Evolutionary conservation across 2,113 vertebrate species (phyloP), one percentile per base, ranked within the genome.

Genomic region (Bothrops jararaca): DNA sequence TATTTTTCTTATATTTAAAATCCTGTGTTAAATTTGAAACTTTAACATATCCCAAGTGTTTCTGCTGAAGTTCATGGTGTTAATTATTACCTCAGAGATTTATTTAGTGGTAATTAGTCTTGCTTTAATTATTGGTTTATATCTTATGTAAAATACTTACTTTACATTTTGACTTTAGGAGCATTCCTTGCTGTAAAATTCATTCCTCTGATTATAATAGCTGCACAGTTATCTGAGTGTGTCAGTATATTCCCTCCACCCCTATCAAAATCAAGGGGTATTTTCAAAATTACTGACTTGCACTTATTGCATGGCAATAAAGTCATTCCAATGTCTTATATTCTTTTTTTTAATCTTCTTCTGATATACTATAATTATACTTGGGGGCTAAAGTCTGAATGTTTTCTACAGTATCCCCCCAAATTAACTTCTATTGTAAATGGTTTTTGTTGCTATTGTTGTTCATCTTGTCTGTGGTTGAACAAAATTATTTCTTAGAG

Each of bases 121-220:
- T 93, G 56, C 89, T 90, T 52, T 90, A 90, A 56, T 90, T 93
- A 86, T 80, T 93, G 89, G 74, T 69, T 93, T 85, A 93, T 93
- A 86, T 86, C 74, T 90, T 90, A 90, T 86, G 60, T 93, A 90
- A 90, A 93, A 93, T 86, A 90, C 86, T 90, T 90, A 90, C 56
- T 90, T 86, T 90, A 64, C 80, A 90, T 64, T 93, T 86, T 86
- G 24, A 90, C 80, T 90, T 93, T 90, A 93, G 86, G 56, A 93
- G 74, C 56, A 90, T 90, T 69, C 45, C 89, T 93, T 90, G 92
- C 74, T 89, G 54, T 93, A 93, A 93, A 93, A 90, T 93, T 92
- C 89, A 93, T 90, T 90, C 56, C 74, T 93, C 90, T 93, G 39
- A 93, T 74, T 90, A 90, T 85, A 92, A 88, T 22, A 93, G 90